Evolutionary conservation across 2,888 invertebrate species (phyloP), one percentile per base, ranked within the genome.

Genomic region (Ochropacha duplaris): DNA sequence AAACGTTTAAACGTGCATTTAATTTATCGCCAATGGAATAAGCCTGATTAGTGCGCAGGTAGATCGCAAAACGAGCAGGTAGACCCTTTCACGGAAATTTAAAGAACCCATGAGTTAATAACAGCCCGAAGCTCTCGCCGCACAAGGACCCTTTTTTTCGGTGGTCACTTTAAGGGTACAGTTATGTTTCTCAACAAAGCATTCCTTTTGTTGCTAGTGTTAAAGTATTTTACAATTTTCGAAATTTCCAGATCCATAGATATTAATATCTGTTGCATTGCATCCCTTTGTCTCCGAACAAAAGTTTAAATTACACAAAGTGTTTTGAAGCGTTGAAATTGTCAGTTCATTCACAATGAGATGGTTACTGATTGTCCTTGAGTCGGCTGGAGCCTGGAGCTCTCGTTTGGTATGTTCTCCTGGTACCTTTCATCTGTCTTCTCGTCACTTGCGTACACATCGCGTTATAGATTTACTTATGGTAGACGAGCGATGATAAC

Each of bases 1-100:
- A 68, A 73, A 72, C 68, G 59, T 71, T 72, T 77, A 77, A 84
- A 83, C 77, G 70, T 73, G 76, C 79, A 76, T 83, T 88, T 87
- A 88, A 90, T 88, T 88, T 91, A 90, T 87, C 82, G 83, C 72
- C 80, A 80, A 80, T 83, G 81, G 80, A 75, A 75, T 80, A 77
- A 72, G 76, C 68, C 81, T 85, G 87, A 88, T 90, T 86, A 82
- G 79, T 71, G 66, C 58, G 79, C 88, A 90, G 88, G 90, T 89
- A 90, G 76, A 70, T 62, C 71, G 65, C 69, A 52, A 64, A 59
- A 64, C 44, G 66, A 65, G 78, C 87, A 88, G 90, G 89, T 88
- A 90, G 83, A 73, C 68, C 9, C 83, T 83, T 86, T 86, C 85
- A 79, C 83, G 83, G 81, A 81, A 86, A 84, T 81, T 83, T 74